Conservation (phyloP, 2,797 vertebrate genomes). For the Rhinella marina region DNA sequence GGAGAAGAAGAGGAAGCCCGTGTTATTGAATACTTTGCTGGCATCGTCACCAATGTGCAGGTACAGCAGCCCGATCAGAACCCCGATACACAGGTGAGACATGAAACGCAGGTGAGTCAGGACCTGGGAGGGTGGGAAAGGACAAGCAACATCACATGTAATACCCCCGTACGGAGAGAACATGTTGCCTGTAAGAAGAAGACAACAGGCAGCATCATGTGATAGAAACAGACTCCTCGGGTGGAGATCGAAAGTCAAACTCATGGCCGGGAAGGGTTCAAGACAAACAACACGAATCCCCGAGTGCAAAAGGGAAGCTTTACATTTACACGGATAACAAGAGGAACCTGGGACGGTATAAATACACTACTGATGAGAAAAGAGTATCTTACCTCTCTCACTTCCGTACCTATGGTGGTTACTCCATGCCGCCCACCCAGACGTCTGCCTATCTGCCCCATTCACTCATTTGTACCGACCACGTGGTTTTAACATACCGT, state of each 20-base stretch:
- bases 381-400: background rate
- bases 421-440: background rate
- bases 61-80: conserved; percentile 95
- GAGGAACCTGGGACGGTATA: background rate
- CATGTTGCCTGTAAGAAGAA: background rate
- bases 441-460: background rate
- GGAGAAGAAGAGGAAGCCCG: conserved; percentile 97
- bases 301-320: background rate
- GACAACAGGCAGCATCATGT: conserved; percentile 11
- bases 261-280: background rate
- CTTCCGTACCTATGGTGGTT: background rate
- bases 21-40: conserved; percentile 99
- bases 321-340: background rate
- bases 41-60: conserved; percentile 96
- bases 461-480: background rate
- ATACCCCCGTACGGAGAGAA: conserved; percentile 23
- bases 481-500: conserved; percentile 73
- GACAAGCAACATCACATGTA: conserved; percentile 36
- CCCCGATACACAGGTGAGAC: conserved; percentile 92
- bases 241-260: background rate
- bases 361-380: background rate
- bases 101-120: conserved; percentile 94
- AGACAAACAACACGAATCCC: background rate
- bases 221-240: conserved; percentile 22
- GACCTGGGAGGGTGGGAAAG: conserved; percentile 76